Evolutionary conservation across 2,888 invertebrate genomes (phyloP).

Genomic region (Lissocephala sabroskyi): DNA sequence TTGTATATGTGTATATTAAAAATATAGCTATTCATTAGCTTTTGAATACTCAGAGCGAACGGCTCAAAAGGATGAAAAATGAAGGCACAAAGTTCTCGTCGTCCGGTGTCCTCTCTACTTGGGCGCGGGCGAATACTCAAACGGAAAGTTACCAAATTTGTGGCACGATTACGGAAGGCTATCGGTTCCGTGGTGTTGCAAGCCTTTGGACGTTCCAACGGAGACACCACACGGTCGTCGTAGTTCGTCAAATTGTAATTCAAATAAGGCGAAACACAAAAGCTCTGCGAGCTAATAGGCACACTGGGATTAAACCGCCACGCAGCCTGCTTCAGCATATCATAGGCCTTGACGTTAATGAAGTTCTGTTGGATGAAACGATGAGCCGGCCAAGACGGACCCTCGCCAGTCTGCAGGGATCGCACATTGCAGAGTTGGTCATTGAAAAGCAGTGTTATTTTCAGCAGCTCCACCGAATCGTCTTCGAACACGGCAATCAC

Average conservation of each 20-base stretch:
- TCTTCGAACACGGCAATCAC: conserved; percentile 92
- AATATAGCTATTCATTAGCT: conserved; percentile 93
- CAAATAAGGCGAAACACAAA: conserved; percentile 92
- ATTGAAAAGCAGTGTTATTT: conserved; percentile 91
- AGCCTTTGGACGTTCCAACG: conserved; percentile 94
- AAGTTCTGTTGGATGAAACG: conserved; percentile 29
- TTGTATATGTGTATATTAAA: conserved; percentile 95
- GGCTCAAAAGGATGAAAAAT: conserved; percentile 98
- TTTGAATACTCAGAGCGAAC: conserved; percentile 94
- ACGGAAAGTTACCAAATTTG: conserved; percentile 87
- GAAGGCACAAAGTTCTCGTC: conserved; percentile 88
- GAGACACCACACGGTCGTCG: conserved; percentile 96
- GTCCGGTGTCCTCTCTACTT: conserved; percentile 56
- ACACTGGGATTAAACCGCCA: conserved; percentile 90
- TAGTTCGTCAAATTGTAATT: conserved; percentile 94
- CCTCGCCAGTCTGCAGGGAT: conserved; percentile 83
- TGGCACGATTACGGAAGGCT: conserved; percentile 87
- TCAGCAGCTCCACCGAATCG: conserved; percentile 86
- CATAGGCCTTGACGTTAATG: conserved; percentile 70
- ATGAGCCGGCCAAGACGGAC: conserved; percentile 86
- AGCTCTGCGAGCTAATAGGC: conserved; percentile 96
- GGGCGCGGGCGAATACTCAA: conserved; percentile 73
- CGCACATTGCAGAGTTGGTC: conserved; percentile 94
- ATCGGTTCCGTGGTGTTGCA: conserved; percentile 84
- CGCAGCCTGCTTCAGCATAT: conserved; percentile 92